Base-by-base conservation (phyloP, 2,888 invertebrate species). In the Epirrita christyi region DNA sequence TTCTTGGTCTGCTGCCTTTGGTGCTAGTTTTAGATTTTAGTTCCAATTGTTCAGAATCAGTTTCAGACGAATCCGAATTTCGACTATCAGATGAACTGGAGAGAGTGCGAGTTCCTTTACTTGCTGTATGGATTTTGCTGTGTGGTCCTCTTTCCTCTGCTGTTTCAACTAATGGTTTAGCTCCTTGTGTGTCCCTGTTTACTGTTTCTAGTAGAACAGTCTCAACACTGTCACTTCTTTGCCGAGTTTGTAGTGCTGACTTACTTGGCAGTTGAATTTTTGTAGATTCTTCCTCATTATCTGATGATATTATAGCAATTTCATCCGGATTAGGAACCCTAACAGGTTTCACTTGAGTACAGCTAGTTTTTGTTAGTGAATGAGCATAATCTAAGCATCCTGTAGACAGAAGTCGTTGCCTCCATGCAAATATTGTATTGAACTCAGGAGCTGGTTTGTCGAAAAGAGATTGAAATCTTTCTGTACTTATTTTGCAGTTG, bases 361-460 rank as follows among this genome's bases (percentile, higher is more conserved):
- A 14, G n/a, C 11, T 47, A 46, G 32, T 32, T 50, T 50, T 56
- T 52, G 9, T 48, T 62, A 28, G 13, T 32, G 41, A 41, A 48
- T 92, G 92, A 50, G 78, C 63, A 67, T 92, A 92, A 63, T 83
- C 76, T 66, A 92, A 73, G 69, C 92, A 92, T 4, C 92, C 92
- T 48, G 86, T 88, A 6, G 63, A 59, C 38, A 92, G 60, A 27
- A 92, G 80, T 11, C 81, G 73, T 64, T 89, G 87, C 55, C 91
- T 78, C 92, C 90, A 92, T 32, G 76, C 74, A 83, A 89, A 92
- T 61, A 92, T 88, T 41, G 91, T 92, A 70, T 91, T 85, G 58
- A 87, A 91, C 71, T 92, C 91, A 40, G 92, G 92, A 47, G 92
- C 91, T 38, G 88, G 89, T 75, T 92, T 92, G 47, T 86, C 85